Conservation (phyloP, 53 echinoderm and acorn worm species). For the Pentamera pediparva region DNA sequence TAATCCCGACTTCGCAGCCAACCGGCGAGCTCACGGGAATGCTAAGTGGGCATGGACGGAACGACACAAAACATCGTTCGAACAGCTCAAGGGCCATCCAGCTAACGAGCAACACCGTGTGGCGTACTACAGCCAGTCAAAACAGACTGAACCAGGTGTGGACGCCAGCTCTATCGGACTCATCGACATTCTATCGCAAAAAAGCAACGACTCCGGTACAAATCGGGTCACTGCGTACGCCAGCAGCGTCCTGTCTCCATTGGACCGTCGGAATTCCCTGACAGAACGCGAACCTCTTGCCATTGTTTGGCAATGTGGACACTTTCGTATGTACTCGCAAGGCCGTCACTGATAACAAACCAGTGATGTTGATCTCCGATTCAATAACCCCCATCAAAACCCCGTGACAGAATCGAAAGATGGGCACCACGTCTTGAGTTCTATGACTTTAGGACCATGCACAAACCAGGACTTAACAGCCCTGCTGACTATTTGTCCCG, state of each 20-base stretch:
- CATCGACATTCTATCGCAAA: slow-evolving; percentile 41
- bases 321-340: slow-evolving; percentile 55
- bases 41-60: slow-evolving; percentile 5
- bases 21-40: no score
- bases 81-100: neutral
- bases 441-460: slow-evolving; percentile 40
- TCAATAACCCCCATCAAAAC: slow-evolving; percentile 52
- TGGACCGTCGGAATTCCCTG: slow-evolving; percentile 58
- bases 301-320: slow-evolving; percentile 41
- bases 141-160: slow-evolving; percentile 36
- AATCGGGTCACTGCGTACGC: slow-evolving; percentile 23
- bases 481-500: slow-evolving; percentile 70
- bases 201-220: neutral
- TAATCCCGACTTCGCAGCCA: no score
- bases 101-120: slow-evolving; percentile 10
- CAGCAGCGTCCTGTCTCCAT: slow-evolving; percentile 46
- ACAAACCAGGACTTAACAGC: slow-evolving; percentile 38
- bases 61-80: neutral
- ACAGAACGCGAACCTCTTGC: slow-evolving; percentile 56
- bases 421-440: slow-evolving; percentile 53
- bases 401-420: slow-evolving; percentile 45
- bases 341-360: slow-evolving; percentile 54
- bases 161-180: slow-evolving; percentile 61
- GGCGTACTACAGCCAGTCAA: slow-evolving; percentile 44
- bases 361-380: slow-evolving; percentile 44